Conservation (phyloP, 2,888 invertebrate genomes). For the Ferrisia virgata region DNA sequence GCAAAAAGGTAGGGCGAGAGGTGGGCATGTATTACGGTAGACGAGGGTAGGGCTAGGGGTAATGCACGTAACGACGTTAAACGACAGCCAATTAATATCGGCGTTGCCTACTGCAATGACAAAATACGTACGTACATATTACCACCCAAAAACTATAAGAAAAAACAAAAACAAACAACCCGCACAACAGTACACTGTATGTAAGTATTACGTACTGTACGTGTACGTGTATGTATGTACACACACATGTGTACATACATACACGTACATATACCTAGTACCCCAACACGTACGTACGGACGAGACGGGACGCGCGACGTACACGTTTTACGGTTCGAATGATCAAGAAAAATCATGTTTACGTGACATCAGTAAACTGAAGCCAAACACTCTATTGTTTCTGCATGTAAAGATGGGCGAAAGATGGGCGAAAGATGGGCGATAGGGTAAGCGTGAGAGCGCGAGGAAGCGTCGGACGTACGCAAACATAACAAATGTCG, state of each 20-base stretch:
- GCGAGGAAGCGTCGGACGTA: not conserved
- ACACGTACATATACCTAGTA: too few species aligned
- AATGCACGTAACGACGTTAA: not conserved
- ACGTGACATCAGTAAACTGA: slow-evolving; percentile 35
- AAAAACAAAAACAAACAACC: too few species aligned
- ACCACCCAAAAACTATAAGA: too few species aligned
- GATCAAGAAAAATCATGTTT: slow-evolving; percentile 42
- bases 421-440: not conserved
- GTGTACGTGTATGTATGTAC: not conserved
- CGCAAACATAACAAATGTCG: slow-evolving; percentile 39
- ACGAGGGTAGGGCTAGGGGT: too few species aligned
- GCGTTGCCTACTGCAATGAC: slow-evolving; percentile 32
- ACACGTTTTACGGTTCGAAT: not conserved
- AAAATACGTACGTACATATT: slow-evolving; percentile 13
- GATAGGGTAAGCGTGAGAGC: too few species aligned
- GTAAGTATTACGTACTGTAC: not conserved
- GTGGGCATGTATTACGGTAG: too few species aligned
- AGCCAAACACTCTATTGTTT: slow-evolving; percentile 34
- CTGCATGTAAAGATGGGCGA: not conserved
- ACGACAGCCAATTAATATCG: not conserved
- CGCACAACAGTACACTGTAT: too few species aligned
- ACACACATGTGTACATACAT: not conserved
- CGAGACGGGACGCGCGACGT: slow-evolving; percentile 16
- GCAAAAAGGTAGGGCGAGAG: not conserved
- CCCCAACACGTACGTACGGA: too few species aligned